Evolutionary conservation across 92 coral and sea anemone species (phyloP), one percentile per base, ranked within the genome.

Genomic region (Nematostella vectensis): DNA sequence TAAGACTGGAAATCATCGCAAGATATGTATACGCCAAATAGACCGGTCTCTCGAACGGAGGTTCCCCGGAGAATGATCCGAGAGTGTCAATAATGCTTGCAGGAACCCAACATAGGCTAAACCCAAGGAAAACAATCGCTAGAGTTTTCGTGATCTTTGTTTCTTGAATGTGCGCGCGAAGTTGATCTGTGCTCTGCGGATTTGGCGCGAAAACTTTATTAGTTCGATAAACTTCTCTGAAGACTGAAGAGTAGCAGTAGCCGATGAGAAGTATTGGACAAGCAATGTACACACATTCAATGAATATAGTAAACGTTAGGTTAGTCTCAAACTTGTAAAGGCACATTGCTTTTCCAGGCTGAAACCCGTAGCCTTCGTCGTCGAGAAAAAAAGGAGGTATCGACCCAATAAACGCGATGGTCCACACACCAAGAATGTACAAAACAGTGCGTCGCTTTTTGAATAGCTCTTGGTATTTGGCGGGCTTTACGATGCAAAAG

Each of bases 301-400:
- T 72, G 42, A 66, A 69, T 4, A 63, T 59, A 0, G 94, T 84
- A 53, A 71, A 84, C 8, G 40, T 72, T 1, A 69, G 33, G 44
- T 84, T 65, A 28, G 63, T 58, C 47, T 84, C 79, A 39, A 84
- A 84, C 15, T 85, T 63, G 67, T 79, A 74, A 2, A 84, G 38
- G 27, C 94, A 84, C 79, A 84, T 69, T 23, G 76, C 87, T 79
- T 79, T 84, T 1, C 94, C 94, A 0, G 94, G 87, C 20, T 84
- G 94, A 47, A 84, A 84, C 2, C 59, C 54, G 53, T 71, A 84
- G 11, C 78, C 67, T 9, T 58, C 77, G 1, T 65, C 48, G 1
- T 45, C 30, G 13, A 75, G 61, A 43, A 71, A 67, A 36, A 79
- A 68, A 1, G 87, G 88, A 17, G 83, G 83, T 2, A 80, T 25